A percentile compares a stretch with the other conserved stretches of the same genome.
Evolutionary conservation across 2,797 vertebrate genomes (phyloP).

Genomic region (Streptopelia turtur): DNA sequence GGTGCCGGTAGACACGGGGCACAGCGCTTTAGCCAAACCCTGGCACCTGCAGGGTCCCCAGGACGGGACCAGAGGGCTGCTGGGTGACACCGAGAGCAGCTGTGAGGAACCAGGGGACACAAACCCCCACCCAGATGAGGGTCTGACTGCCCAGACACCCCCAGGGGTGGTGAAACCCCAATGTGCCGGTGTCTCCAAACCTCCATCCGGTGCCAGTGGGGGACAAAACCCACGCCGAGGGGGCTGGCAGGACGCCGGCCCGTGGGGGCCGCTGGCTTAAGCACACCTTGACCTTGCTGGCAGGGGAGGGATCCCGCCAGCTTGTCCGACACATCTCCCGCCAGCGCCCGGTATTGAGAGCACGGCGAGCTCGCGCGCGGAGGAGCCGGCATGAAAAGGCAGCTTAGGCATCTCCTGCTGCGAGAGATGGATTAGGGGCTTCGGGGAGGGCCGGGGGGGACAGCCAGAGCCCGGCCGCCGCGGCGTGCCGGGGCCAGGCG

Average conservation of each 20-base stretch:
- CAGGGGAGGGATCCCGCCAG: constrained; percentile 66
- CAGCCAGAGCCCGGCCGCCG: neutral
- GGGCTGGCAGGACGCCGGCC: neutral
- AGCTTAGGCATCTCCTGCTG: constrained; percentile 82
- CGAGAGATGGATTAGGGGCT: constrained; percentile 80
- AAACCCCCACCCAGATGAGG: rapidly evolving
- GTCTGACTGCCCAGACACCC: neutral
- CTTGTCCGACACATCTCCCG: constrained; percentile 79
- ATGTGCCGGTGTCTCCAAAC: rapidly evolving
- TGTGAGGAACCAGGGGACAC: neutral
- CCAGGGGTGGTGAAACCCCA: rapidly evolving
- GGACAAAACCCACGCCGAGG: neutral
- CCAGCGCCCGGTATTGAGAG: constrained; percentile 76
- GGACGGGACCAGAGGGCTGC: neutral
- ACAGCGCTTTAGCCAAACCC: rapidly evolving
- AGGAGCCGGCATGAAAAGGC: constrained; percentile 77
- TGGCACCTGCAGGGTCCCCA: rapidly evolving
- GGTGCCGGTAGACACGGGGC: rapidly evolving
- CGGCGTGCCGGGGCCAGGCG: neutral
- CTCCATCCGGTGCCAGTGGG: rapidly evolving
- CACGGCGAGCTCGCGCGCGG: constrained; percentile 57
- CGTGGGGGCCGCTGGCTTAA: constrained; percentile 34
- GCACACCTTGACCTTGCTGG: constrained; percentile 76
- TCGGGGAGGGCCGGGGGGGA: constrained; percentile 44
- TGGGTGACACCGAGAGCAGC: neutral